Conservation (phyloP, 1,140 invertebrate species). For the Zaprionus vittiger region DNA sequence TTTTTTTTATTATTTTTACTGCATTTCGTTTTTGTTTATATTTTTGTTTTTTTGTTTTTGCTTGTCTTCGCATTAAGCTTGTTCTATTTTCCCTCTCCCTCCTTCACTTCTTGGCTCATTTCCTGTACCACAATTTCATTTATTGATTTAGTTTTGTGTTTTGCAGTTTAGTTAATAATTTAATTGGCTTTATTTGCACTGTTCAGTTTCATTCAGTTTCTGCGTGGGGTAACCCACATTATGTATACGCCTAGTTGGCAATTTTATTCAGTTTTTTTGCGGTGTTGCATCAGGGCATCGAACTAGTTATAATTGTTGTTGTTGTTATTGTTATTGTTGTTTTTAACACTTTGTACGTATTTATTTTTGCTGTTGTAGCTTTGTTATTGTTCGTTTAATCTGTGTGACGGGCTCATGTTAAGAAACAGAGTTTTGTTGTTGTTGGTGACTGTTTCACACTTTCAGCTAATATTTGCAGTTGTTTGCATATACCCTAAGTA, state of each 20-base stretch:
- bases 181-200: conserved; percentile 1
- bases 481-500: conserved; percentile 9
- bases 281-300: conserved; percentile 15
- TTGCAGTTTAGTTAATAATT: conserved; percentile 14
- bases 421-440: conserved; percentile 4
- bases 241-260: conserved; percentile 20
- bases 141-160: neutral
- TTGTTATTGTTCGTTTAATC: conserved; percentile 12
- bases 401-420: conserved; percentile 11
- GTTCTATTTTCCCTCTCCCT: conserved; percentile 30
- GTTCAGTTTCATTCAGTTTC: conserved; percentile 9
- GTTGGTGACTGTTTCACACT: conserved; percentile 42
- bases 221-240: conserved; percentile 35
- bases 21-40: neutral
- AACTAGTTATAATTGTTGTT: conserved; percentile 25
- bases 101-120: neutral
- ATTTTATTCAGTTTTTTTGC: neutral
- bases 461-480: conserved; percentile 6
- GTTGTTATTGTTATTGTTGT: conserved; percentile 26
- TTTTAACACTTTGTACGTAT: conserved; percentile 21
- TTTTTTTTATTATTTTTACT: neutral
- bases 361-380: neutral
- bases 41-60: conserved; percentile 21
- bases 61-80: conserved; percentile 31
- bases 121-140: neutral